Evolutionary conservation across 2,797 vertebrate species (phyloP).

Genomic region (Oreochromis grahami): DNA sequence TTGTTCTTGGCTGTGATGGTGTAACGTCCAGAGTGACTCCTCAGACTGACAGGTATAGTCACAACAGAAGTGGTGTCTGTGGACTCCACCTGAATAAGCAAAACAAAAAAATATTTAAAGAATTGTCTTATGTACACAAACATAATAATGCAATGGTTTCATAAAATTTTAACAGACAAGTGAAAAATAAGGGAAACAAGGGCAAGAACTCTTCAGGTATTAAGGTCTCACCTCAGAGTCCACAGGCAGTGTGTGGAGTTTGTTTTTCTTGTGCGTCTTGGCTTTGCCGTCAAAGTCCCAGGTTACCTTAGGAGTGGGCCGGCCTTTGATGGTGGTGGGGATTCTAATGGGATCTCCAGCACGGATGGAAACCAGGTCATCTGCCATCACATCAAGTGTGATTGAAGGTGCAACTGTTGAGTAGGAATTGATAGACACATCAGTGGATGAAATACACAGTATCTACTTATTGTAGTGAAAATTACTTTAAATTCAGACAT

Average conservation of each 20-base stretch:
- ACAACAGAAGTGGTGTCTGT: conserved; percentile 87
- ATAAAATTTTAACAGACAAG: neutral
- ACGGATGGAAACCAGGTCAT: conserved; percentile 83
- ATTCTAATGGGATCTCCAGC: conserved; percentile 91
- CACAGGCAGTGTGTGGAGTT: conserved; percentile 88
- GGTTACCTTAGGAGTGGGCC: conserved; percentile 89
- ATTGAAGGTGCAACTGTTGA: conserved; percentile 80
- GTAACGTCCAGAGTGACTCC: conserved; percentile 92
- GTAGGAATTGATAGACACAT: neutral
- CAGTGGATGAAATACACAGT: neutral
- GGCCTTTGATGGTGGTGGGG: conserved; percentile 87
- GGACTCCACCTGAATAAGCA: conserved; percentile 81
- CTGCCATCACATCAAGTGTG: conserved; percentile 82
- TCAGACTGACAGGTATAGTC: conserved; percentile 83
- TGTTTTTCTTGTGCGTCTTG: conserved; percentile 88
- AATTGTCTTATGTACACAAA: neutral
- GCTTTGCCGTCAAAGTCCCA: conserved; percentile 97
- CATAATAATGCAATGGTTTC: neutral
- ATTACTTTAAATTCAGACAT: conserved; percentile 12
- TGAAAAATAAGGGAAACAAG: neutral
- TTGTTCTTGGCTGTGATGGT: conserved; percentile 98
- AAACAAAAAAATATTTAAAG: neutral
- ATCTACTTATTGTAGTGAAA: neutral
- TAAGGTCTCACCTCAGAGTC: conserved; percentile 84
- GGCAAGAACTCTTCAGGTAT: neutral